Conservation (phyloP, 2,797 vertebrate species). For the Pitangus sulphuratus region DNA sequence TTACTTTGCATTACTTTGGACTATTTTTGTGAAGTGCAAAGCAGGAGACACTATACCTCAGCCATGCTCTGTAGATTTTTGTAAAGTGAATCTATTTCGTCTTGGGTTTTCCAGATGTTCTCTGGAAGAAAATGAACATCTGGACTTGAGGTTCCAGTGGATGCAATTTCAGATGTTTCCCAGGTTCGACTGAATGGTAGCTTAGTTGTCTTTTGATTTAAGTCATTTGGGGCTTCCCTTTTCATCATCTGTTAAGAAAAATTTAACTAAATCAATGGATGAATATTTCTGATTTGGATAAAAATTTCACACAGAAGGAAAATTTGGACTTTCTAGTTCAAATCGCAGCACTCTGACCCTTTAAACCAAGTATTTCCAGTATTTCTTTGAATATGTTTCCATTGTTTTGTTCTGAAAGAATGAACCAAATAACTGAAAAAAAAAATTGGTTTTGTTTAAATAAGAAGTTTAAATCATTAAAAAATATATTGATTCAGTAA, state of each 20-base stretch:
- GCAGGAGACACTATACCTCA: slow-evolving; percentile 69
- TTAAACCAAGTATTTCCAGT: neutral
- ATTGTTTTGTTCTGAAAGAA: neutral
- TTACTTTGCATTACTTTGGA: neutral
- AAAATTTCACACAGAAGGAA: neutral
- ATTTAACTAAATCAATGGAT: neutral
- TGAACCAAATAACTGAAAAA: neutral
- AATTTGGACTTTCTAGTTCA: neutral
- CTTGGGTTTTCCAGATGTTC: slow-evolving; percentile 82
- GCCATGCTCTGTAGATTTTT: slow-evolving; percentile 72
- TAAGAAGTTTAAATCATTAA: neutral
- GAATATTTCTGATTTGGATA: neutral
- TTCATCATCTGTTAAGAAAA: slow-evolving; percentile 54
- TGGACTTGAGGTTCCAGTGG: neutral
- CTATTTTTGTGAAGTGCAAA: neutral
- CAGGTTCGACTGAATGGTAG: slow-evolving; percentile 64
- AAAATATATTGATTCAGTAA: neutral
- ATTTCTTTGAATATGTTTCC: neutral
- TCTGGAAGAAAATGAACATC: slow-evolving; percentile 83
- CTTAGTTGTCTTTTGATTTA: slow-evolving; percentile 52
- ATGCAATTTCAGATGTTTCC: slow-evolving; percentile 71
- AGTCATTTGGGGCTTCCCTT: slow-evolving; percentile 10
- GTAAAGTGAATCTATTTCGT: slow-evolving; percentile 78
- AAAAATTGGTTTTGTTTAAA: neutral
- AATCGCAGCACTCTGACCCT: neutral